These are phyloP conservation scores for Drosophila fungiperda DNA, from an alignment of 2,888 invertebrate species.

Conservation along the genomic window DNA sequence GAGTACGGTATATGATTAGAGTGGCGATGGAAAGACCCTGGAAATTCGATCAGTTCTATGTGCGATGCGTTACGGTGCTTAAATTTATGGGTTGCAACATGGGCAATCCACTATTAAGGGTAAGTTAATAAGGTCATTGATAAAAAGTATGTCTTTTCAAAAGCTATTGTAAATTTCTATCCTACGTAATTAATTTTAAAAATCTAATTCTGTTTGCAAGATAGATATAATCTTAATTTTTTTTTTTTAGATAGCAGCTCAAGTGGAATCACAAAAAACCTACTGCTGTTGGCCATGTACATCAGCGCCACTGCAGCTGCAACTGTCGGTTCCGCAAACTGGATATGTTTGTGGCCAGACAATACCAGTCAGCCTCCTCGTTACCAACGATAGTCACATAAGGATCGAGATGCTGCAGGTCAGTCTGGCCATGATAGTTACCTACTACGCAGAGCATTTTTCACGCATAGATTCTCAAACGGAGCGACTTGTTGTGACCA, in stretches of 20 bases:
- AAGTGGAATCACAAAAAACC: conserved; percentile 64
- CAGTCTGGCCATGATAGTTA: conserved; percentile 73
- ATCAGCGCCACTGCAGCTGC: conserved; percentile 72
- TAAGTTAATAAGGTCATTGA: conserved; percentile 18
- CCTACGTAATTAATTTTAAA: not conserved
- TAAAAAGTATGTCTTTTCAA: too few relatives aligned
- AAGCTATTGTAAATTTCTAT: too few relatives aligned
- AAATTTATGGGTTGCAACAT: conserved; percentile 89
- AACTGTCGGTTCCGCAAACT: conserved; percentile 73
- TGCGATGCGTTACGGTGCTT: conserved; percentile 91
- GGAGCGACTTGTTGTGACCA: conserved; percentile 68
- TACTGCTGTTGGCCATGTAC: conserved; percentile 81
- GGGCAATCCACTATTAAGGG: conserved; percentile 64
- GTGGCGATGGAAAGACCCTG: conserved; percentile 92
- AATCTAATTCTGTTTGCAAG: not conserved
- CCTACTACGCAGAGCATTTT: conserved; percentile 55
- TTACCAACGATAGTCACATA: conserved; percentile 87
- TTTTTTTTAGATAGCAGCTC: conserved; percentile 65
- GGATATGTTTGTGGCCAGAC: conserved; percentile 83
- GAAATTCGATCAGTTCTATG: conserved; percentile 90
- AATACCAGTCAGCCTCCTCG: conserved; percentile 83
- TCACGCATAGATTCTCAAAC: conserved; percentile 34
- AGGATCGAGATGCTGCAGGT: conserved; percentile 81
- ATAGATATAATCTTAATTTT: not conserved
- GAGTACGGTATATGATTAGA: conserved; percentile 87